These are phyloP conservation scores for Frieseomelitta varia DNA, from an alignment of 1,140 invertebrate species.

Conservation along the genomic window DNA sequence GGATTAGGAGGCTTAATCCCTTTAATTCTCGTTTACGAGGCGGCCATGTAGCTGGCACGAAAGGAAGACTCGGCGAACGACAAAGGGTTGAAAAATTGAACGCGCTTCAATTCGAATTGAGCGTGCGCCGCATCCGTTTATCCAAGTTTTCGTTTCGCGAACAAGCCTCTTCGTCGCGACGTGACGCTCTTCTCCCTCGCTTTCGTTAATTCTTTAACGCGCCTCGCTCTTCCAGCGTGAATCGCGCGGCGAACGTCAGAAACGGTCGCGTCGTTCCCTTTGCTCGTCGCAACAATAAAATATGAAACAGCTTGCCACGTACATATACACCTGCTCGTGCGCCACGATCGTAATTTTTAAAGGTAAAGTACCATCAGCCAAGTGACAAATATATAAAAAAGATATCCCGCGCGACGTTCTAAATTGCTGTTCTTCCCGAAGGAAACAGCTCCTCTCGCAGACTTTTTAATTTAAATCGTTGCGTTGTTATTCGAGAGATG, in stretches of 20 bases:
- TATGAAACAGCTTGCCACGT: background rate
- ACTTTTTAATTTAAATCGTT: too few relatives aligned
- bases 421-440: too few relatives aligned
- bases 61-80: conserved; percentile 12
- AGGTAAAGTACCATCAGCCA: background rate
- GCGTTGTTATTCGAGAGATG: too few relatives aligned
- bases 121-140: background rate
- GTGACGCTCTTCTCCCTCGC: background rate
- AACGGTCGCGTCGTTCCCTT: background rate
- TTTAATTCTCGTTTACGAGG: conserved; percentile 51
- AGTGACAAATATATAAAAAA: background rate
- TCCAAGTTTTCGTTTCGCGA: background rate
- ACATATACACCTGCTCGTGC: background rate
- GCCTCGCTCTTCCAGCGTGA: background rate
- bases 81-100: conserved; percentile 48
- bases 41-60: background rate
- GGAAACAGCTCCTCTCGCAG: too few relatives aligned
- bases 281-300: background rate
- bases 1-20: conserved; percentile 51
- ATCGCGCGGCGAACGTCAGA: background rate
- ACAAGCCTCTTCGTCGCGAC: background rate
- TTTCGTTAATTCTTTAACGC: conserved; percentile 31
- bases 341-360: background rate
- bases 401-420: too few relatives aligned
- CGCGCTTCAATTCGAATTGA: background rate